phyloP scores from a whole-genome alignment of 2,888 invertebrate species.

The Ligdia adustata region DNA sequence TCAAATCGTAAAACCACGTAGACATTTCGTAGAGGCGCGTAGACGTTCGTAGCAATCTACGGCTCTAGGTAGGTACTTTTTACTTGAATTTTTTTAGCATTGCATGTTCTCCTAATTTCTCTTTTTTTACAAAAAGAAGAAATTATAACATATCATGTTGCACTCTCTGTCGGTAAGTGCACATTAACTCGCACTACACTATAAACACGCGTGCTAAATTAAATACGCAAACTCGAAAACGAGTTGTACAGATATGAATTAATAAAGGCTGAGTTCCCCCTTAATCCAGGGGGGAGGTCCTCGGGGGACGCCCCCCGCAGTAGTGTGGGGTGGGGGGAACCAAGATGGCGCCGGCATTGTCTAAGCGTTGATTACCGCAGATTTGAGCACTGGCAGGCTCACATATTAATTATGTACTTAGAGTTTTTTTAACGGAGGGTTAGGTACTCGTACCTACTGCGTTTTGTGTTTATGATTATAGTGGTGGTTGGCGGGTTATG shows the following conservation, averaged over 20 bases:
- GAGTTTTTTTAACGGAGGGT: conserved; percentile 39
- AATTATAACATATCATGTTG: too few species aligned
- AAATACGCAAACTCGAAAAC: conserved; percentile 53
- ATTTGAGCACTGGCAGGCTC: conserved; percentile 70
- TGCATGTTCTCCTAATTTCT: too few species aligned
- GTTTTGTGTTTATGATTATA: conserved; percentile 42
- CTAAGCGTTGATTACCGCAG: conserved; percentile 78
- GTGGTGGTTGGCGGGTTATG: conserved; percentile 39
- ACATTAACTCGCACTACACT: conserved; percentile 16
- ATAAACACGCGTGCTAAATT: conserved; percentile 47
- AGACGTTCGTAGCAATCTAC: conserved; percentile 45
- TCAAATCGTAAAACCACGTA: conserved; percentile 27
- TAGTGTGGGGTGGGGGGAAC: conserved; percentile 42
- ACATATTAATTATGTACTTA: conserved; percentile 82
- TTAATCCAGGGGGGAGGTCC: conserved; percentile 49
- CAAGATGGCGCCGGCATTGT: conserved; percentile 80
- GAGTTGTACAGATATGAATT: conserved; percentile 59
- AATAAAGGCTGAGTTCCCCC: conserved; percentile 64
- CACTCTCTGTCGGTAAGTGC: too few species aligned
- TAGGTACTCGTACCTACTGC: conserved; percentile 38
- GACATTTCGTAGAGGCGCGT: conserved; percentile 42
- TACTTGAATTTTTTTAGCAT: too few species aligned
- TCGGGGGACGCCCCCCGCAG: conserved; percentile 34
- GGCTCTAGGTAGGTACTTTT: too few species aligned
- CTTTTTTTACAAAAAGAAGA: conserved; percentile 11